These are phyloP conservation scores for Strigops habroptila DNA, from an alignment of 2,113 vertebrate genomes.

Conservation along the genomic window DNA sequence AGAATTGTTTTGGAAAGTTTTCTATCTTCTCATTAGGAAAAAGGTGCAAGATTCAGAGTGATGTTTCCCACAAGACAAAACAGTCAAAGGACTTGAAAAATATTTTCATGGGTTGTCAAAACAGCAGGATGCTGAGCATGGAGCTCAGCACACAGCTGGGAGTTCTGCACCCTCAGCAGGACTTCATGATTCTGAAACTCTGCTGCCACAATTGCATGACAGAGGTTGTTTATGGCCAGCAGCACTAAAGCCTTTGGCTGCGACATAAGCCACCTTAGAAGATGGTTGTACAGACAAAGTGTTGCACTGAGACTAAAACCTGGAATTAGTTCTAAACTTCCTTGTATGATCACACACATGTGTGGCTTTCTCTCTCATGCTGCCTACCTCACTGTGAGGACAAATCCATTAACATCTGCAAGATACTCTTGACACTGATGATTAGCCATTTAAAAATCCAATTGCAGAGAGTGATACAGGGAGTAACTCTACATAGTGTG, in stretches of 20 bases:
- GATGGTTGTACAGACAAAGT: accelerated
- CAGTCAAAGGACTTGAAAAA: neutral
- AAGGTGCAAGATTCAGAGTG: neutral
- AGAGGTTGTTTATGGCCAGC: neutral
- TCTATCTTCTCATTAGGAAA: neutral
- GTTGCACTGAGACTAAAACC: neutral
- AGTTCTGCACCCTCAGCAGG: neutral
- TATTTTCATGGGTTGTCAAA: neutral
- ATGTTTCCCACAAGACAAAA: neutral
- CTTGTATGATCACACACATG: neutral
- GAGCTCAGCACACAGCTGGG: neutral
- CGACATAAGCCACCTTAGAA: neutral
- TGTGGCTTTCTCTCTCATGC: neutral
- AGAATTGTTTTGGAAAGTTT: neutral
- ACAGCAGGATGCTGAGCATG: neutral
- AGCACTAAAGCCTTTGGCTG: neutral
- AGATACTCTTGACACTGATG: neutral
- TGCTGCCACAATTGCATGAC: neutral
- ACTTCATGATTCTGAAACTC: neutral
- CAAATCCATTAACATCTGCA: neutral
- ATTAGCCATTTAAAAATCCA: neutral
- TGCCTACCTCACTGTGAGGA: neutral
- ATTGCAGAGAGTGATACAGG: neutral
- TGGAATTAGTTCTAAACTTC: neutral
- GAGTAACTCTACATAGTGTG: neutral